Evolutionary conservation across 64 coral and sea anemone genomes (phyloP), one percentile per base, ranked within the genome.

Genomic region (Acropora tenuis): DNA sequence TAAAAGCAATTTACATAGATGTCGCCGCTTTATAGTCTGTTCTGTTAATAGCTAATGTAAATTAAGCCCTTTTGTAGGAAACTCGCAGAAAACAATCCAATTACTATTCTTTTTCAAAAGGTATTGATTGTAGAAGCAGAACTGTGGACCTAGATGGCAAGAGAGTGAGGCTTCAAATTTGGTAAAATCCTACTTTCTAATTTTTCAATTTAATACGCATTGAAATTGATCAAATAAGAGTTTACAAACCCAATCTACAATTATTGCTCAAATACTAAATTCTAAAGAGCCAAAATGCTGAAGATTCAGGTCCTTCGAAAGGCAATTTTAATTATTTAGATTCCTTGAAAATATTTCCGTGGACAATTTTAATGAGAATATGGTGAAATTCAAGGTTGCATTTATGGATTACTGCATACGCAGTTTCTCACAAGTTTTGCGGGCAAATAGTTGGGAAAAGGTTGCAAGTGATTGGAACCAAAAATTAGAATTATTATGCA

Each of bases 101-200:
- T 55, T 55, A 5, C 52, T 55, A 7, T 55, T 55, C 52, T 10
- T 55, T 85, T 47, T 20, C 49, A 43, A 5, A n/a, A 98, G 96
- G 96, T 58, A 98, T 98, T 91, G 96, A 98, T 63, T 98, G 96
- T 50, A 77, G 96, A 45, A 98, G 93, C 78, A 92, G 86, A 84
- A 88, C 95, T 82, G 87, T 98, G 18, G 82, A 98, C 20, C 19
- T 98, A 43, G 96, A 98, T 95, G 96, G 94, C 60, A 79, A 87
- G 18, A 93, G 50, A 93, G 91, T 98, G 76, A 86, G 96, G 49
- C 88, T 98, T 45, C 96, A 98, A 91, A 98, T 98, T 74, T 98
- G 96, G 96, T 98, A 90, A 78, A 87, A 61, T 30, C 30, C 30
- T 93, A 41, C 63, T 61, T 7, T 57, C 66, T 30, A 59, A 76